Conservation (phyloP, 2,113 vertebrate genomes). For the Urocitellus parryii region DNA sequence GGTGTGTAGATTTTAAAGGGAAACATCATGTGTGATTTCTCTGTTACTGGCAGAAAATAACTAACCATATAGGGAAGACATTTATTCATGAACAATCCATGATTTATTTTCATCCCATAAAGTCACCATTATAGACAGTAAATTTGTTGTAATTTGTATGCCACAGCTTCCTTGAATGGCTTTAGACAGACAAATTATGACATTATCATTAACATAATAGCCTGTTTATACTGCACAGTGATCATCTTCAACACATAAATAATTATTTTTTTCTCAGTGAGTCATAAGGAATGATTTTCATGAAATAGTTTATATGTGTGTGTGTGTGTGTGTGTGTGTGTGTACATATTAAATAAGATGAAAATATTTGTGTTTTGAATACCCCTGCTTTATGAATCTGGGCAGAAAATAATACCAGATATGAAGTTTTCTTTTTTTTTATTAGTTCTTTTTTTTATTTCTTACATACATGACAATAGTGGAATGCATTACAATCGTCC, state of each 20-base stretch:
- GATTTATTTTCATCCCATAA: slow-evolving; percentile 17
- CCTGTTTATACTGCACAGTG: neutral
- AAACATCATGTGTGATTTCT: neutral
- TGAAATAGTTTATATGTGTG: neutral
- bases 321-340: too few relatives aligned
- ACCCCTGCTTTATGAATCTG: neutral
- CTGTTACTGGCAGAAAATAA: neutral
- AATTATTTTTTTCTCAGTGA: neutral
- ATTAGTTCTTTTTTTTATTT: too few relatives aligned
- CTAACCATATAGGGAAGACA: neutral
- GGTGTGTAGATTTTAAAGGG: neutral
- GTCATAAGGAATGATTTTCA: neutral
- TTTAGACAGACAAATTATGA: slow-evolving; percentile 35
- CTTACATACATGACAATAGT: too few relatives aligned
- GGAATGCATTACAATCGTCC: neutral
- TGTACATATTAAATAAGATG: neutral
- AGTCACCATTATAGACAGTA: slow-evolving; percentile 39
- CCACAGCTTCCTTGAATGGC: neutral
- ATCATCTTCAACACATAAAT: neutral
- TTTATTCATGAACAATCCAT: neutral
- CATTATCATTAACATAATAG: neutral
- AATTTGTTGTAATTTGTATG: slow-evolving; percentile 40
- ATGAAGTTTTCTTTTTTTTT: neutral
- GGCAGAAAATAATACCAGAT: neutral
- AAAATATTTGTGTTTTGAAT: neutral